Evolutionary conservation across 2,113 vertebrate species (phyloP), one percentile per base, ranked within the genome.

Genomic region (Danionella cerebrum): DNA sequence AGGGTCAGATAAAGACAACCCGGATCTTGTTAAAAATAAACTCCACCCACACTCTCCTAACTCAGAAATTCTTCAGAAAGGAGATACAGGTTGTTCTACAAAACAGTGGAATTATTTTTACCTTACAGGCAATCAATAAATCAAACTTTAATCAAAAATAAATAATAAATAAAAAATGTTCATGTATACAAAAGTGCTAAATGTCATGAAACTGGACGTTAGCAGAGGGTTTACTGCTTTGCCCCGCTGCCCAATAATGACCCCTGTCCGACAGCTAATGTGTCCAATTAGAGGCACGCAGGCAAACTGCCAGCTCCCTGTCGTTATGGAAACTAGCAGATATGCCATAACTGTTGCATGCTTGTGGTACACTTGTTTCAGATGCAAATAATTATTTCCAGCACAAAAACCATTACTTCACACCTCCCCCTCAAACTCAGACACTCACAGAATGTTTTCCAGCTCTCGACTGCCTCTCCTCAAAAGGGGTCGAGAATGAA

Each of bases 291-390:
- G 77, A 79, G 22, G 62, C 59, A 11, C 39, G 1, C 18, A 52
- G 12, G 71, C 73, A 81, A 77, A 77, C 60, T 71, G 67, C 42
- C 60, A 78, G 82, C 78, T 79, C 45, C 53, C 80, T 77, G 84
- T 88, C 83, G 83, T 85, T 85, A 87, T 86, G 84, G 87, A 84
- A 86, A 87, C 82, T 60, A 73, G 77, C 79, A 78, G 70, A 75
- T 71, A 80, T 74, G 54, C 60, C 38, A 78, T 78, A 86, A 78
- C 71, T 73, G 71, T 82, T 83, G 69, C 80, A 78, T 76, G 69
- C 54, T 66, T 78, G 65, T 48, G 39, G 18, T 71, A 52, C 53
- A 65, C 68, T 71, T 78, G 29, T 67, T 54, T 13, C 31, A 55
- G 19, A 67, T 75, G 78, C 71, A 73, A 67, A 45, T 76, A 82